Percentiles rank a stretch among this genome's conserved stretches.
phyloP scores from a whole-genome alignment of 2,888 invertebrate genomes.

The Ectropis crepuscularia region DNA sequence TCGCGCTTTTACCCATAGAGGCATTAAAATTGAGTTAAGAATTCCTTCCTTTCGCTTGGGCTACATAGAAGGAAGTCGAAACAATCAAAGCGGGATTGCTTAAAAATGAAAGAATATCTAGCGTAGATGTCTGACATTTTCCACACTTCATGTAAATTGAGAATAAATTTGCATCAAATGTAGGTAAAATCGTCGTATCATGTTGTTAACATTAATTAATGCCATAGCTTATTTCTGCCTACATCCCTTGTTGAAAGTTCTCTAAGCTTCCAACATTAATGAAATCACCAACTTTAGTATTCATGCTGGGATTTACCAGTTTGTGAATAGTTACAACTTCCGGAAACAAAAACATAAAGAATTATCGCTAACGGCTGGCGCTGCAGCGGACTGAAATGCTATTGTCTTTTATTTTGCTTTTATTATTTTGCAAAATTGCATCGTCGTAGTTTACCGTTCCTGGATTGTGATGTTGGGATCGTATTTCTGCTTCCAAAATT shows the following conservation, averaged over 20 bases:
- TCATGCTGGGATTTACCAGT: conserved; percentile 25
- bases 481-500: background rate
- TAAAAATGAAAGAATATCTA: no score
- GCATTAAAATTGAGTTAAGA: no score
- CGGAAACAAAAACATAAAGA: conserved; percentile 20
- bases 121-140: no score
- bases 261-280: conserved; percentile 29
- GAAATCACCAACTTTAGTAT: conserved; percentile 33
- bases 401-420: conserved; percentile 10
- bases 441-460: background rate
- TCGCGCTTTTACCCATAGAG: no score
- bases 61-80: no score
- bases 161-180: no score
- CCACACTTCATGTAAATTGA: no score
- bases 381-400: conserved; percentile 7
- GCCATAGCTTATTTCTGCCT: background rate
- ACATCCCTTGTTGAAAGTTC: conserved; percentile 29
- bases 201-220: conserved; percentile 17
- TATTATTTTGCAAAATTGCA: conserved; percentile 13
- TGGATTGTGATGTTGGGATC: background rate
- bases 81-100: no score
- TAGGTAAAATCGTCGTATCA: background rate
- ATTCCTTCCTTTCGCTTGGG: no score
- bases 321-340: conserved; percentile 17
- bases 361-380: conserved; percentile 12